These are phyloP conservation scores for Smithornis capensis DNA, from an alignment of 2,113 vertebrate species.

Conservation along the genomic window DNA sequence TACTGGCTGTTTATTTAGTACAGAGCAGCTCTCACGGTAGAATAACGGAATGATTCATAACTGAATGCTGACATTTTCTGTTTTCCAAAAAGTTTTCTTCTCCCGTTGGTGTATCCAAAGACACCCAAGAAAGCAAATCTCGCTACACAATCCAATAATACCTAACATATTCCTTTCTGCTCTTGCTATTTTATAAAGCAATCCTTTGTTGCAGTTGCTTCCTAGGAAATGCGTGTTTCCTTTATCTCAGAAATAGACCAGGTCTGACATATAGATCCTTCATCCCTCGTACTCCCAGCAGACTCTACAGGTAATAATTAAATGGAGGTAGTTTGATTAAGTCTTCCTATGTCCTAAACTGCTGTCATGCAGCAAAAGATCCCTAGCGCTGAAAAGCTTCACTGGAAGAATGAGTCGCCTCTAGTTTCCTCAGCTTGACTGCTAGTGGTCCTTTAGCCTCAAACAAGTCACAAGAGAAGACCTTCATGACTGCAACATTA, in stretches of 20 bases:
- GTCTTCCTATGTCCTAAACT: background rate
- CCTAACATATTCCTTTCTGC: background rate
- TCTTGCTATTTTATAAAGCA: background rate
- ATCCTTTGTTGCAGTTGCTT: background rate
- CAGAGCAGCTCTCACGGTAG: background rate
- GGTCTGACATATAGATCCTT: background rate
- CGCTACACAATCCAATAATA: background rate
- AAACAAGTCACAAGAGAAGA: background rate
- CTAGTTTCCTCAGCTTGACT: background rate
- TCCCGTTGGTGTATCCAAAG: background rate
- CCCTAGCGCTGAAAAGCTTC: background rate
- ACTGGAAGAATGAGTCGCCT: fast-evolving
- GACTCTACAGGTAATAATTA: background rate
- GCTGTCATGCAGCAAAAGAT: background rate
- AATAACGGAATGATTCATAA: background rate
- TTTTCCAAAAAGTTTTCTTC: background rate
- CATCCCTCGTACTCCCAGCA: background rate
- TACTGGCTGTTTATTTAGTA: background rate
- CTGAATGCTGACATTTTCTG: background rate
- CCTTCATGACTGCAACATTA: background rate
- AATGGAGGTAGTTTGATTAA: background rate
- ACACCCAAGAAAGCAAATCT: background rate
- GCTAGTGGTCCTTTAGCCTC: background rate
- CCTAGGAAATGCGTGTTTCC: background rate
- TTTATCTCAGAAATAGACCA: background rate